Percentiles rank a stretch among this genome's conserved stretches.
These are phyloP conservation scores for Tragelaphus strepsiceros DNA, from an alignment of 2,113 vertebrate genomes.

Conservation along the genomic window DNA sequence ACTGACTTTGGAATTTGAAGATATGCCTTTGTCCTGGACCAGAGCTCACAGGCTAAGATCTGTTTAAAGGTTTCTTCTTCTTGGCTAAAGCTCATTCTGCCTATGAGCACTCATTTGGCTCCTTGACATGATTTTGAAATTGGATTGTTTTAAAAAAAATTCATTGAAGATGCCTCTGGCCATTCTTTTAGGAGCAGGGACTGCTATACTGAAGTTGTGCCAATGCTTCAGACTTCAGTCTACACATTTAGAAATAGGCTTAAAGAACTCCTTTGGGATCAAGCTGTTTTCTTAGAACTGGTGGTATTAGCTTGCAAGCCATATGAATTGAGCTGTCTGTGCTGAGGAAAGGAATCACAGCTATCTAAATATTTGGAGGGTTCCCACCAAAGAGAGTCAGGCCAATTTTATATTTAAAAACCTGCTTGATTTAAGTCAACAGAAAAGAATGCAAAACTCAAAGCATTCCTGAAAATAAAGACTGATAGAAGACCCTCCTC, in stretches of 20 bases:
- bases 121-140: not conserved
- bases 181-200: not conserved
- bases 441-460: not conserved
- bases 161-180: not conserved
- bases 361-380: not conserved
- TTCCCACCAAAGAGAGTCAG: not conserved
- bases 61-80: not conserved
- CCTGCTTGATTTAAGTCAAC: not conserved
- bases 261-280: not conserved
- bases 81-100: not conserved
- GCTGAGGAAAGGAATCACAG: not conserved
- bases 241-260: not conserved
- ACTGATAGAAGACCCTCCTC: not conserved
- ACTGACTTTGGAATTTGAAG: not conserved
- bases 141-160: not conserved
- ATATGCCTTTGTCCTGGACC: not conserved
- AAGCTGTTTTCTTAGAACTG: not conserved
- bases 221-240: too few relatives aligned
- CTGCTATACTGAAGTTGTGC: not conserved
- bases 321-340: not conserved
- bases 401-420: not conserved
- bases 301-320: not conserved
- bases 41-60: fast-evolving
- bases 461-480: not conserved
- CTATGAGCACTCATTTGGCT: not conserved